Evolutionary conservation across 2,113 vertebrate species (phyloP), one percentile per base, ranked within the genome.

Genomic region (Periophthalmus modestus): DNA sequence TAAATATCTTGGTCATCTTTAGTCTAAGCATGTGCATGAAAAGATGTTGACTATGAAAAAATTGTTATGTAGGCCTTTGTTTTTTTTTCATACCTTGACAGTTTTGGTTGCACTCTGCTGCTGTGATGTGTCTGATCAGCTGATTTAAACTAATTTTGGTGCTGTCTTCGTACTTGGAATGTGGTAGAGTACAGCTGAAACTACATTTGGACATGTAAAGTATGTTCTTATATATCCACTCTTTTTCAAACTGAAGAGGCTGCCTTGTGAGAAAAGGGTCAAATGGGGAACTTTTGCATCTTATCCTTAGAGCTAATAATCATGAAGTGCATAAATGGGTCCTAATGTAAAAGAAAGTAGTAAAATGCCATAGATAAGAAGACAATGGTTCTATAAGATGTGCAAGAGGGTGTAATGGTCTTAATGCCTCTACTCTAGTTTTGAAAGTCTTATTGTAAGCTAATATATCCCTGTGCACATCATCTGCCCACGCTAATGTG

Each of bases 281-380:
- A 19, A 48, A 74, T 73, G 75, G 68, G 74, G 55, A 13, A 6
- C 47, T 78, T 14, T 0, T 71, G 72, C 11, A 55, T 55, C 52
- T 55, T 9, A 4, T 15, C 13, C 62, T 16, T 16, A 21, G 57
- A 73, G 48, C 58, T 33, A 58, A 65, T 61, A 77, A 67, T 54
- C 43, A 83, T 86, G 82, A 69, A 83, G 77, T 76, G 61, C 77
- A 78, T 84, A 85, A 87, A 87, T 72, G 69, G 24, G 52, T 75
- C 68, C 82, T 69, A 58, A 67, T 78, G 58, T 16, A 66, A 61
- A 75, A 75, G 11, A 16, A 55, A 80, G 21, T 54, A 16, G 67
- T 33, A 47, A 46, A 12, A 4, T 62, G 55, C 43, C 46, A 21
- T 14, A 33, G 24, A 74, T 76, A 63, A 67, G 47, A 65, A 67